Base-by-base conservation (phyloP, 2,888 invertebrate genomes). In the Temnothorax ravouxi region DNA sequence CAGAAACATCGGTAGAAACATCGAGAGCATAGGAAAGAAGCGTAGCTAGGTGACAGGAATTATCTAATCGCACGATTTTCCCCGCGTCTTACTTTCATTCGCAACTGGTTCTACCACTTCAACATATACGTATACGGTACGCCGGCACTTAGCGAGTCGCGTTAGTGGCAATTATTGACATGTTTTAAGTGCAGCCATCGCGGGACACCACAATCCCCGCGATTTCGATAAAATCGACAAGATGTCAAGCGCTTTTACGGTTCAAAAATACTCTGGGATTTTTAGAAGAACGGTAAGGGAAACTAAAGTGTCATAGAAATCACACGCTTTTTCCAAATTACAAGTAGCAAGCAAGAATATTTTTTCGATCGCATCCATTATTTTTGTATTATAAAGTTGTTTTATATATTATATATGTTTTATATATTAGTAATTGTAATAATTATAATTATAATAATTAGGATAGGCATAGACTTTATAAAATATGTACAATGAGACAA, bases 21-120 rank as follows among this genome's bases (percentile, higher is more conserved):
- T 67, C n/a, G 18, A 77, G 47, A n/a, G 34, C 44, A 21, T 8
- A 21, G 21, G 18, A n/a, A 56, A 69, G 29, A 56, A 69, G 41
- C 41, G 15, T 41, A 6, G n/a, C 29, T 29, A 29, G 11, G 34
- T 34, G 56, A 79, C 71, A 71, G 38, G 50, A 71, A 86, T 90
- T 88, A 90, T 89, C 89, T 88, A 88, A 90, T 88, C 86, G 74
- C 29, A 71, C 44, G 61, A 87, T 89, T 89, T 89, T 88, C 87
- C 69, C 83, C 38, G 66, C 41, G 67, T 75, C 80, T 82, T 86
- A 84, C 89, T 89, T 89, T 88, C 89, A 84, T 80, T 56, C 66
- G 18, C 56, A 81, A 88, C 87, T 89, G 89, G 89, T 89, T 86
- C 47, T 77, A 47, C 83, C 66, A 72, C 83, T 84, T 82, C 18